phyloP scores from a whole-genome alignment of 2,797 vertebrate genomes.

The Enteromius mattozi region DNA sequence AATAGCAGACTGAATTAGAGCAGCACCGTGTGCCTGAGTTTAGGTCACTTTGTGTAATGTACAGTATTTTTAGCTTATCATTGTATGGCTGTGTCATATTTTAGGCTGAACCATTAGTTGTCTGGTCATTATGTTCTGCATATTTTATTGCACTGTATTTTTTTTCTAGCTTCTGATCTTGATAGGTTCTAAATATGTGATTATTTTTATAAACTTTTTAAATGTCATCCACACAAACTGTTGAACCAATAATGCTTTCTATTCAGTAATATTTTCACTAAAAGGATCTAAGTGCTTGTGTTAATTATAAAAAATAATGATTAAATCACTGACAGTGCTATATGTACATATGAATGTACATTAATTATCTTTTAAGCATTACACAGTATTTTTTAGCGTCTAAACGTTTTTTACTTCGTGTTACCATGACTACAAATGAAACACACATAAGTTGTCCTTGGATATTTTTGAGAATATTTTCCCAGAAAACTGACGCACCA shows the following conservation, averaged over 20 bases:
- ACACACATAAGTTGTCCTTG: no score
- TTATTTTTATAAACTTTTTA: neutral
- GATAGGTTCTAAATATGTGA: neutral
- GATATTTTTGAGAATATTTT: neutral
- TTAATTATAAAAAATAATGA: neutral
- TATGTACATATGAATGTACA: neutral
- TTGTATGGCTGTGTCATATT: constrained; percentile 18
- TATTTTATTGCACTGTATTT: neutral
- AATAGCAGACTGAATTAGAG: constrained; percentile 58
- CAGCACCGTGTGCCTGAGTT: constrained; percentile 30
- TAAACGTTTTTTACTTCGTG: neutral
- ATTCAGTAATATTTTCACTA: neutral
- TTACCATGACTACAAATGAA: neutral
- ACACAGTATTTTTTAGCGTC: neutral
- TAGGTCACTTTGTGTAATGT: constrained; percentile 20
- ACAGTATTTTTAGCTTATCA: constrained; percentile 36
- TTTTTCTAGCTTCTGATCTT: neutral
- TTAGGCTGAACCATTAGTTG: neutral
- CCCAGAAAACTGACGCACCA: neutral
- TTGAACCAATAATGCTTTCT: neutral
- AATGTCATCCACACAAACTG: neutral
- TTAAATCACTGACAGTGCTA: neutral
- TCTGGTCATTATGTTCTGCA: neutral
- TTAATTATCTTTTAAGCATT: neutral
- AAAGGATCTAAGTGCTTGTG: neutral